Base-by-base conservation (phyloP, 1,140 invertebrate genomes). In the Myzus persicae region DNA sequence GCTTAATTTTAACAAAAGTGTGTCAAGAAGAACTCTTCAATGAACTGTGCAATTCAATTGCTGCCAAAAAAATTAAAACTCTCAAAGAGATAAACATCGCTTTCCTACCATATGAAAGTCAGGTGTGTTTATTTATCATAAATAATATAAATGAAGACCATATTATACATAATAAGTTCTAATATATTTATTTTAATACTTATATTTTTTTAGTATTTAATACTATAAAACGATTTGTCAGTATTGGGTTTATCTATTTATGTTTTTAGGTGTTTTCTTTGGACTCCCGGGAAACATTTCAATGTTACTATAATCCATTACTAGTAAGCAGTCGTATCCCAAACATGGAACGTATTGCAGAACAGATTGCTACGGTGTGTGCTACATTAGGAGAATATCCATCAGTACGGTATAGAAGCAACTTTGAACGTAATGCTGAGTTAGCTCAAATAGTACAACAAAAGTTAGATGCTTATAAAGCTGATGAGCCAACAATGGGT, bases 41-140 rank as follows among this genome's bases (percentile, higher is more conserved):
- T 96, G 98, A 99, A 96, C 96, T 99, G 95, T 99, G 98, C 96
- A 99, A 99, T 96, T 99, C 98, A 94, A 97, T 97, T 94, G 97
- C 97, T 94, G 98, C 98, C 95, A 98, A 97, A 96, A 98, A 98
- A 96, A 98, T 99, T 95, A 99, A 99, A 97, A 99, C 99, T 93
- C 96, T 99, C 95, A 99, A 99, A 96, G 99, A 99, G 96, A 99
- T 99, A 96, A 99, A 99, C 97, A 99, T 99, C 96, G 99, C 99
- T 95, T 99, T 99, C 96, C 97, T 99, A 94, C 99, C 99, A 94
- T 99, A 99, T 96, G 99, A 99, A 96, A 98, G 98, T 95, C 99
- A 99, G 98, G 98, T 99, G 96, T 90, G 94, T 94, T 90, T 40
- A 24, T 67, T 8, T 67, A 40, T 8, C 4, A 42, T 59, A n/a